Evolutionary conservation across 2,888 invertebrate genomes (phyloP).

Genomic region (Ctena decussata): DNA sequence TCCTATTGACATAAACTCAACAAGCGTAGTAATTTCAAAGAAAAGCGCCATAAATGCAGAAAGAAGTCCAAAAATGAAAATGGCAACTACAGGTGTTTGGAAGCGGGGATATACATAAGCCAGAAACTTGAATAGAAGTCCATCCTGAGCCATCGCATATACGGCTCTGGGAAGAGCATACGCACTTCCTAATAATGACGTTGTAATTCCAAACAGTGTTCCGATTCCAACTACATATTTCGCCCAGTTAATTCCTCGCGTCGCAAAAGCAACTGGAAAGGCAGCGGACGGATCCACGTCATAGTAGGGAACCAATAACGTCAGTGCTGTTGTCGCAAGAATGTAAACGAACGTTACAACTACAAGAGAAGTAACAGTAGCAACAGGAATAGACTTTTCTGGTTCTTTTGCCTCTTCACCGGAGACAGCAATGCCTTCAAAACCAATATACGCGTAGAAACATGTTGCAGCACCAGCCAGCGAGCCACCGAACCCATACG

Average conservation of each 20-base stretch:
- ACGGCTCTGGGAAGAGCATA: constrained; percentile 95
- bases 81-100: constrained; percentile 88
- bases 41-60: constrained; percentile 91
- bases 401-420: constrained; percentile 87
- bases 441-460: constrained; percentile 87
- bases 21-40: constrained; percentile 95
- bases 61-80: constrained; percentile 81
- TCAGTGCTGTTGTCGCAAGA: constrained; percentile 79
- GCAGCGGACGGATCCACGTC: constrained; percentile 81
- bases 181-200: constrained; percentile 91
- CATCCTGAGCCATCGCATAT: constrained; percentile 97
- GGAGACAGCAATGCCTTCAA: constrained; percentile 87
- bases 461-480: constrained; percentile 87
- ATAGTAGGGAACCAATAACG: constrained; percentile 83
- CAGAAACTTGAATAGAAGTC: constrained; percentile 91
- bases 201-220: constrained; percentile 84
- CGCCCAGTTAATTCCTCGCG: constrained; percentile 81
- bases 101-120: constrained; percentile 93
- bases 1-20: constrained; percentile 98
- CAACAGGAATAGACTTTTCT: constrained; percentile 85
- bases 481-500: constrained; percentile 86
- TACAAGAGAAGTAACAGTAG: constrained; percentile 81
- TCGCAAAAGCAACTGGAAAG: constrained; percentile 83
- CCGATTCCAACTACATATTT: constrained; percentile 84
- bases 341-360: constrained; percentile 84